Evolutionary conservation across 2,888 invertebrate species (phyloP).

Genomic region (Dorcus parallelipipedus): DNA sequence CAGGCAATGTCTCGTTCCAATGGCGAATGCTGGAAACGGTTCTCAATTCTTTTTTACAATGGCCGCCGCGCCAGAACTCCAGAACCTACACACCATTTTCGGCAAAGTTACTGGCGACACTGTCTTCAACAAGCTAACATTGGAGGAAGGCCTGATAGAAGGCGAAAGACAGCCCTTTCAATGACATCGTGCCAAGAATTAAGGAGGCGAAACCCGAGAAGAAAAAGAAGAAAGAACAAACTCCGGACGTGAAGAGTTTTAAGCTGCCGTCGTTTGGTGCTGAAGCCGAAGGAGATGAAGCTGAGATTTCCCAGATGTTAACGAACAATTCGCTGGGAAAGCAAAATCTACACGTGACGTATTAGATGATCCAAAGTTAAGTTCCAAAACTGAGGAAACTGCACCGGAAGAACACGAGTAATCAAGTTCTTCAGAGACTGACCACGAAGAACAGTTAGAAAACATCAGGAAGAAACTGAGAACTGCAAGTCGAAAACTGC

Average conservation of each 20-base stretch:
- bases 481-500: slow-evolving; percentile 21
- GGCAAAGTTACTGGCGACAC: slow-evolving; percentile 95
- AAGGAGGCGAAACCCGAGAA: slow-evolving; percentile 31
- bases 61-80: slow-evolving; percentile 84
- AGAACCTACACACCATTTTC: slow-evolving; percentile 96
- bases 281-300: slow-evolving; percentile 94
- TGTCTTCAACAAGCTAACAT: slow-evolving; percentile 90
- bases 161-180: slow-evolving; percentile 90
- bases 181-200: slow-evolving; percentile 80
- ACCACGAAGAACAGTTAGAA: slow-evolving; percentile 46
- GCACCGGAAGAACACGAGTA: slow-evolving; percentile 28
- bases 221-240: slow-evolving; percentile 56
- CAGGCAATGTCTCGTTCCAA: slow-evolving; percentile 87
- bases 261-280: slow-evolving; percentile 95
- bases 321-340: slow-evolving; percentile 69
- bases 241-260: slow-evolving; percentile 80
- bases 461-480: slow-evolving; percentile 52
- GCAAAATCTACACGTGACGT: slow-evolving; percentile 95
- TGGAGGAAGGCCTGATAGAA: slow-evolving; percentile 84
- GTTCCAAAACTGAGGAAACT: slow-evolving; percentile 61
- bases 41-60: slow-evolving; percentile 98
- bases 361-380: slow-evolving; percentile 84
- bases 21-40: slow-evolving; percentile 93
- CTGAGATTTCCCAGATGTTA: slow-evolving; percentile 62
- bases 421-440: slow-evolving; percentile 25